Conservation (phyloP, 2,797 vertebrate genomes). For the Onychomys leucogaster region DNA sequence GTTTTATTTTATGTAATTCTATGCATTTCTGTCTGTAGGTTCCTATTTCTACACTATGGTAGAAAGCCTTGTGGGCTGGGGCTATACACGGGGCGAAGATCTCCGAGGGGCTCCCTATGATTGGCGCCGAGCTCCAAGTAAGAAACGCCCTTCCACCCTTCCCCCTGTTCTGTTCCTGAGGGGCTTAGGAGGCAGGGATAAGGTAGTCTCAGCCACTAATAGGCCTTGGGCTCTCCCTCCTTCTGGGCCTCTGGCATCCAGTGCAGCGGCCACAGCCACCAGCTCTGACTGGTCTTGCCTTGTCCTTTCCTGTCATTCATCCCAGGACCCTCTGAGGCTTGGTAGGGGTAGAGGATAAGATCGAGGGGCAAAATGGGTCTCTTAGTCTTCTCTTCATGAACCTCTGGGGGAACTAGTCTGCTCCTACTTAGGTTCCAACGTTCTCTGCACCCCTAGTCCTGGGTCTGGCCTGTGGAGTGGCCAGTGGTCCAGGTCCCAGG, state of each 20-base stretch:
- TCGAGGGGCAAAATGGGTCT: neutral
- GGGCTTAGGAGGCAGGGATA: neutral
- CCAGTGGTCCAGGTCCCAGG: slow-evolving; percentile 36
- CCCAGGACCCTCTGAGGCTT: slow-evolving; percentile 20
- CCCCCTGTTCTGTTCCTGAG: neutral
- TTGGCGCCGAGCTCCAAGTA: slow-evolving; percentile 98
- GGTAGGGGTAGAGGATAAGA: neutral
- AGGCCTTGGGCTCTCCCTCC: neutral
- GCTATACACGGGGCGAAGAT: slow-evolving; percentile 94
- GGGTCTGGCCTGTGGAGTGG: slow-evolving; percentile 17
- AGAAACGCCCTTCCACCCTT: slow-evolving; percentile 71
- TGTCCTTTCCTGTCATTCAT: neutral
- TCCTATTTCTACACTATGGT: slow-evolving; percentile 97
- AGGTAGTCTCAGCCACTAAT: neutral
- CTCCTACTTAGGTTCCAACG: neutral
- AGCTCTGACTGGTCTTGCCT: neutral
- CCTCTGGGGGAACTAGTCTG: neutral
- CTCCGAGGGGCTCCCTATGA: slow-evolving; percentile 97
- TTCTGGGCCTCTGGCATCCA: neutral
- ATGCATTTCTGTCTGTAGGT: slow-evolving; percentile 87
- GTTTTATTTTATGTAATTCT: slow-evolving; percentile 29
- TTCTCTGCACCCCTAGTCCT: neutral
- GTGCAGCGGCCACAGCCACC: neutral
- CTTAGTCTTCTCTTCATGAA: slow-evolving; percentile 3
- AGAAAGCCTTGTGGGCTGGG: slow-evolving; percentile 93